A percentile compares a stretch with the other conserved stretches of the same genome.
phyloP scores from a whole-genome alignment of 2,888 invertebrate species.

The Neoaliturus tenellus region DNA sequence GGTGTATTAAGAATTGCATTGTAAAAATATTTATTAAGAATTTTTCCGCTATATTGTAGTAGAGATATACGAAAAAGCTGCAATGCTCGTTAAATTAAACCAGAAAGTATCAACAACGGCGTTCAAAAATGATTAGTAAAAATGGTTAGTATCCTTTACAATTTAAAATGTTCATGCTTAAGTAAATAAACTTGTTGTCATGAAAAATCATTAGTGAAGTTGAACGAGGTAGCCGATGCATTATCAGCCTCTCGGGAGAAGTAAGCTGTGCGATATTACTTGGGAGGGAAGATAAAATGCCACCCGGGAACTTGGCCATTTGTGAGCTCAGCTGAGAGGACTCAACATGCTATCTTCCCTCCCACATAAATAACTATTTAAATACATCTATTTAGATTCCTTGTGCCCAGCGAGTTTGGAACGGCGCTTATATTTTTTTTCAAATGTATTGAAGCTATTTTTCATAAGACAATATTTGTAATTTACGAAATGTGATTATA shows the following conservation, averaged over 20 bases:
- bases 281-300: constrained; percentile 22
- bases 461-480: too few species aligned
- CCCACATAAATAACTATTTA: not conserved
- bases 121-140: too few species aligned
- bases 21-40: too few species aligned
- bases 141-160: not conserved
- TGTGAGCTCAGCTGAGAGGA: constrained; percentile 17
- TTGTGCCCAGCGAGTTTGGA: not conserved
- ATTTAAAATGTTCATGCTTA: not conserved
- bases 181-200: not conserved
- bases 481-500: too few species aligned
- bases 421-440: too few species aligned
- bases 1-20: too few species aligned
- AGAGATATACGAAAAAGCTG: too few species aligned
- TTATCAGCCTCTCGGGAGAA: constrained; percentile 31
- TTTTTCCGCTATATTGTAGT: too few species aligned
- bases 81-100: too few species aligned
- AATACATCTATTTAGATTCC: too few species aligned
- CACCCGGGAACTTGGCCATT: constrained; percentile 9
- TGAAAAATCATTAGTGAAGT: constrained; percentile 30
- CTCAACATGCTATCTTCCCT: not conserved
- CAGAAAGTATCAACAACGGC: too few species aligned
- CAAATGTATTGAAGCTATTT: too few species aligned
- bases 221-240: constrained; percentile 19
- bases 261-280: constrained; percentile 25